A percentile compares a stretch with the other conserved stretches of the same genome.
These are phyloP conservation scores for Trissolcus brochymenae DNA, from an alignment of 2,888 invertebrate species.

Conservation along the genomic window DNA sequence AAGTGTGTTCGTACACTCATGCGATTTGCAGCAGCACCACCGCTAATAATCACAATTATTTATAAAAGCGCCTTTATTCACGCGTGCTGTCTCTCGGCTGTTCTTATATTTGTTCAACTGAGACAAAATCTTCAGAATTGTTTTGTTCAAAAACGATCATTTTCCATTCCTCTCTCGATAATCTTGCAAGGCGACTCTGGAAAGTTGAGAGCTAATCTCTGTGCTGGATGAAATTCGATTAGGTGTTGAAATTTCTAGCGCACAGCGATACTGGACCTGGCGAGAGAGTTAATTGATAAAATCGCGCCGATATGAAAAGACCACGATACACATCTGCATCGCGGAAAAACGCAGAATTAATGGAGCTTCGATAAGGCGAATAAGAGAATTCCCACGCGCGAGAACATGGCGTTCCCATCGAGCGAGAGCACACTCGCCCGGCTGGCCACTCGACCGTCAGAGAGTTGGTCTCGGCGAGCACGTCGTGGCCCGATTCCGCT, in stretches of 20 bases:
- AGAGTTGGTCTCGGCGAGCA: slow-evolving; percentile 24
- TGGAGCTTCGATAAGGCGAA: slow-evolving; percentile 56
- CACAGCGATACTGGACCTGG: slow-evolving; percentile 1
- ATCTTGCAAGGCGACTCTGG: neutral
- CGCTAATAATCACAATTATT: slow-evolving; percentile 22
- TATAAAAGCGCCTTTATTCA: neutral
- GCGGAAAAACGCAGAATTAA: slow-evolving; percentile 58
- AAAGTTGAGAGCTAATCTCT: neutral
- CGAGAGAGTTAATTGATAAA: slow-evolving; percentile 53
- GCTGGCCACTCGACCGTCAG: slow-evolving; percentile 28
- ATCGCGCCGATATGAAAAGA: slow-evolving; percentile 55
- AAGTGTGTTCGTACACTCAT: slow-evolving; percentile 18
- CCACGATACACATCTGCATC: slow-evolving; percentile 52
- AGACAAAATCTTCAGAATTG: too few relatives aligned
- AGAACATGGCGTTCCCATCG: slow-evolving; percentile 56
- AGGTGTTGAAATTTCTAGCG: too few relatives aligned
- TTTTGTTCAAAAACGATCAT: too few relatives aligned
- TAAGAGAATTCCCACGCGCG: slow-evolving; percentile 57
- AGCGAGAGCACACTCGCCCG: slow-evolving; percentile 37
- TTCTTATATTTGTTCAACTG: neutral
- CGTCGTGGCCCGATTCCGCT: slow-evolving; percentile 54
- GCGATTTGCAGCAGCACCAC: slow-evolving; percentile 27
- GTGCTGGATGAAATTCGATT: slow-evolving; percentile 1
- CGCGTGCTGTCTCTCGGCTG: neutral
- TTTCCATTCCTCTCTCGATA: neutral